Evolutionary conservation across 2,888 invertebrate species (phyloP), one percentile per base, ranked within the genome.

Genomic region (Monopis laevigella): DNA sequence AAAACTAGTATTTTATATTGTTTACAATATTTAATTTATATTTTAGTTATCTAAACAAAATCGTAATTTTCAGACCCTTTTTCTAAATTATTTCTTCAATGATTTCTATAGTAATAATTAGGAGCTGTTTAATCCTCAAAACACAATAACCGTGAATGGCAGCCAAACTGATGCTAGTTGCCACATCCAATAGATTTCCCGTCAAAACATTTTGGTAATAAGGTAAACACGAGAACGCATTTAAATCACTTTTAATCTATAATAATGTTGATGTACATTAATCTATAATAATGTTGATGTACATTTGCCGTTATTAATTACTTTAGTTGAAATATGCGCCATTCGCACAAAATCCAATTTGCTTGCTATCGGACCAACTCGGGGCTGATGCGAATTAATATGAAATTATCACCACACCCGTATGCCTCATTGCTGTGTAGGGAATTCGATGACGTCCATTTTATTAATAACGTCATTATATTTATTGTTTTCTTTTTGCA

Each of bases 311-410:
- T 62, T 62, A 67, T 69, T 69, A 70, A 67, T 68, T 62, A 62
- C 61, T 59, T 50, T 54, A 56, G 59, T 56, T 59, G 58, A 62
- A 63, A 70, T 69, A 62, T 66, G 62, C 66, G 56, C 63, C 62
- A 70, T 62, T 62, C 55, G 63, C 65, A 64, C 64, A 60, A 65
- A 71, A 68, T 70, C 61, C 64, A 73, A 72, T 73, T 71, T 65
- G 61, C 54, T 71, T 65, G 60, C 54, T 65, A 68, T 70, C 67
- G 55, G 48, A 55, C 55, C 60, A 66, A 69, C 65, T 68, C 61
- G 55, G 59, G 51, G 58, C 52, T 57, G 61, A 62, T 65, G 61
- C 59, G 59, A 51, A 65, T 70, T 65, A 62, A 62, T 70, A 65
- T 59, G 56, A 65, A 70, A 68, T 72, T 69, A 72, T 69, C 64